Evolutionary conservation across 2,797 vertebrate species (phyloP).

Genomic region (Ibycter americanus): DNA sequence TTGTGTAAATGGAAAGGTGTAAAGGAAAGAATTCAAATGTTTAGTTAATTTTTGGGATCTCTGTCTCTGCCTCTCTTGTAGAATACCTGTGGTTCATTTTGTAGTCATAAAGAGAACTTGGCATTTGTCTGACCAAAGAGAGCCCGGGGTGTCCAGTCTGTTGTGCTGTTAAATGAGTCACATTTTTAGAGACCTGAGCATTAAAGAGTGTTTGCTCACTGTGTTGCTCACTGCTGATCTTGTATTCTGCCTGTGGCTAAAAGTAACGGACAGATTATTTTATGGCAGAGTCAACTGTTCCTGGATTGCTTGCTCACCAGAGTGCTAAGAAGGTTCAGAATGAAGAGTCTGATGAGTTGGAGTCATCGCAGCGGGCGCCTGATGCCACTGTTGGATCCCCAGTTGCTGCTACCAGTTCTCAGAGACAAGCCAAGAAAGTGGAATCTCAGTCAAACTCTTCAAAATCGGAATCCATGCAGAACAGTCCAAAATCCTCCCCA

Average conservation of each 20-base stretch:
- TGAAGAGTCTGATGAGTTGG: neutral
- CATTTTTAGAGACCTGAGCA: neutral
- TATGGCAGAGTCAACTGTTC: constrained; percentile 36
- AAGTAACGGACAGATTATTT: neutral
- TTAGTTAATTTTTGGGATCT: neutral
- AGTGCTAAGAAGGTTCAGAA: constrained; percentile 11
- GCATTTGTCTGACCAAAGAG: neutral
- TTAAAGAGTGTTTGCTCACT: neutral
- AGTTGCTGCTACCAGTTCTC: constrained; percentile 77
- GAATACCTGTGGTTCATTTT: neutral
- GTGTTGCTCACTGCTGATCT: neutral
- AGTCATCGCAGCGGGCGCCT: neutral
- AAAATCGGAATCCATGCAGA: constrained; percentile 89
- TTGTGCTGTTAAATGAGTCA: neutral
- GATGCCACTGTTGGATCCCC: constrained; percentile 13
- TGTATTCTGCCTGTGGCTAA: neutral
- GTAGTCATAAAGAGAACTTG: neutral
- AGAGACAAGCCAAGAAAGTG: constrained; percentile 76
- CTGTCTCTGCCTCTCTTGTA: neutral
- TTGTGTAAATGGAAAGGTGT: neutral
- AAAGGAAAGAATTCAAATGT: neutral
- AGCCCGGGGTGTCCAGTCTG: neutral
- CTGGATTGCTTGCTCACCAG: neutral
- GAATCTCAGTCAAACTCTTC: constrained; percentile 86
- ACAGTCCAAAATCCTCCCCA: constrained; percentile 91